phyloP scores from a whole-genome alignment of 2,888 invertebrate genomes.

The Ecliptopera silaceata region DNA sequence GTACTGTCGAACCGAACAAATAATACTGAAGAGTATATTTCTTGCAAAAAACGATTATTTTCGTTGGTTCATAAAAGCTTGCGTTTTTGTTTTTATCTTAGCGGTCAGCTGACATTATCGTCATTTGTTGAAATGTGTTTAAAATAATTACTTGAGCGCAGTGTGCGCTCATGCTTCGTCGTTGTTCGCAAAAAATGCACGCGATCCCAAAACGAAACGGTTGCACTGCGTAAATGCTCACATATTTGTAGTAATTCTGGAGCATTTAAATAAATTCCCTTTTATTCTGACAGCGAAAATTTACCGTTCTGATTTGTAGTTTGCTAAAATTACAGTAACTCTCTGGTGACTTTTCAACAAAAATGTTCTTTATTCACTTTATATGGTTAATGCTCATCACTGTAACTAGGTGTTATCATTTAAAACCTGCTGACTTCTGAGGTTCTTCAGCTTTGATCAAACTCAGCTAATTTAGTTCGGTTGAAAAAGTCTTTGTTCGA shows the following conservation, averaged over 20 bases:
- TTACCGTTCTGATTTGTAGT: conserved; percentile 54
- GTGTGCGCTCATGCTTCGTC: conserved; percentile 68
- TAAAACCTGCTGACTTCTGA: not conserved
- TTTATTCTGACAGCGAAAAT: conserved; percentile 43
- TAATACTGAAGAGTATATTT: not conserved
- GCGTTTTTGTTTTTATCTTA: conserved; percentile 68
- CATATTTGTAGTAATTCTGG: conserved; percentile 75
- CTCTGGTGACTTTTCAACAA: not conserved
- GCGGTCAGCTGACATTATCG: conserved; percentile 73
- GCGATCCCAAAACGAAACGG: conserved; percentile 64
- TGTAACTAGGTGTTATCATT: not conserved
- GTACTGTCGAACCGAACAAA: too few relatives aligned
- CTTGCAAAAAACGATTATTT: conserved; percentile 40
- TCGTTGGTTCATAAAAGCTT: conserved; percentile 46
- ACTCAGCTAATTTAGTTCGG: conserved; percentile 5
- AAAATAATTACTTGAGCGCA: conserved; percentile 78
- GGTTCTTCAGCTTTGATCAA: conserved; percentile 6
- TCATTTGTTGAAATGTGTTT: conserved; percentile 83
- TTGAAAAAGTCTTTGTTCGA: conserved; percentile 37
- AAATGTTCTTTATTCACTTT: not conserved
- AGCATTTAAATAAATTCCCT: conserved; percentile 58
- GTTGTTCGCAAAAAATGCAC: conserved; percentile 76
- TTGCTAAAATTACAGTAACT: conserved; percentile 12
- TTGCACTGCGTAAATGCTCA: conserved; percentile 78
- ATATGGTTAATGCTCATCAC: too few relatives aligned